Evolutionary conservation across 2,113 vertebrate species (phyloP).

Genomic region (Butorides virescens): DNA sequence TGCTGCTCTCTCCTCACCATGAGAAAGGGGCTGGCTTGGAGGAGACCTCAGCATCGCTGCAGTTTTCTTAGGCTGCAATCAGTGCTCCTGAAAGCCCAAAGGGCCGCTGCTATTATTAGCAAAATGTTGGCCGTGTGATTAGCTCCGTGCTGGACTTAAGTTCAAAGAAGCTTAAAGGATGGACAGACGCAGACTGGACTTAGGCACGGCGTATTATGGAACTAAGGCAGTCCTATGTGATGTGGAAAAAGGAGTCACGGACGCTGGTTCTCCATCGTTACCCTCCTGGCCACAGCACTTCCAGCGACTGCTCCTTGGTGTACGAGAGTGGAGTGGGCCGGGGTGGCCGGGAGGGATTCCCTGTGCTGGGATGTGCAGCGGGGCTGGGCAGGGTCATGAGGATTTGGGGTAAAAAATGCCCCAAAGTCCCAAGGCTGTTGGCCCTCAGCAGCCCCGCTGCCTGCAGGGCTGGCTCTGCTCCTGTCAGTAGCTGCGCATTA

Average conservation of each 20-base stretch:
- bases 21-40: background rate
- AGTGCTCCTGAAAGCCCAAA: background rate
- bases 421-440: background rate
- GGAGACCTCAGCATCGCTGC: background rate
- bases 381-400: background rate
- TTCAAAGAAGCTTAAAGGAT: constrained; percentile 33
- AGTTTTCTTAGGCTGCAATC: background rate
- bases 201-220: background rate
- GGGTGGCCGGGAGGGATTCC: background rate
- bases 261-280: background rate
- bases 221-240: background rate
- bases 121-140: background rate
- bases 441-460: background rate
- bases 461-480: background rate
- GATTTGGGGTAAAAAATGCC: background rate
- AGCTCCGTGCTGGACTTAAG: background rate
- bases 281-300: background rate
- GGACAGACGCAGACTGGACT: background rate
- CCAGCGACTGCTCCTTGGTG: background rate
- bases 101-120: constrained; percentile 8
- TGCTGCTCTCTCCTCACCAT: background rate
- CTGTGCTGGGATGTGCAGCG: accelerated
- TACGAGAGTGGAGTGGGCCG: too few relatives aligned
- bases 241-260: background rate
- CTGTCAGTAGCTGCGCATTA: background rate